A percentile compares a stretch with the other conserved stretches of the same genome.
Evolutionary conservation across 1,140 invertebrate species (phyloP).

Genomic region (Armadillidium nasatum): DNA sequence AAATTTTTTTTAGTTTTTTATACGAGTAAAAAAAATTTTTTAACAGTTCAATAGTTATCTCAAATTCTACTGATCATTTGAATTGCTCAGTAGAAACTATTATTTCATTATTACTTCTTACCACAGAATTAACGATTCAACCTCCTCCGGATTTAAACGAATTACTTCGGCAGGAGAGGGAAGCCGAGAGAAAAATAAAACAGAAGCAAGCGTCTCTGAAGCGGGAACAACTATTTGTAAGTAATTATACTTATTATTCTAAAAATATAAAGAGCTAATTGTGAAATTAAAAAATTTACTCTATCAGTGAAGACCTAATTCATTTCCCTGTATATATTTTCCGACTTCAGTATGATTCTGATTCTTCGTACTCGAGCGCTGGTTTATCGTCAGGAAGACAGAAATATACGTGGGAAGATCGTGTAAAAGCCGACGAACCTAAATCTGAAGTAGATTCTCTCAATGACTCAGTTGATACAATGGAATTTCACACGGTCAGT

Average conservation of each 20-base stretch:
- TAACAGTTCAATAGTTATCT: too few species aligned
- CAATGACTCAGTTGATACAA: conserved; percentile 20
- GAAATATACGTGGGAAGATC: conserved; percentile 27
- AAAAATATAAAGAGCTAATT: too few species aligned
- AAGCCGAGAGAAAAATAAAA: background rate
- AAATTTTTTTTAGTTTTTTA: too few species aligned
- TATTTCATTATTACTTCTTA: background rate
- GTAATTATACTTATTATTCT: background rate
- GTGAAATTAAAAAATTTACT: too few species aligned
- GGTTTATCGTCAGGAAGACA: background rate
- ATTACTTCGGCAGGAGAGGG: conserved; percentile 5
- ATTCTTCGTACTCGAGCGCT: too few species aligned
- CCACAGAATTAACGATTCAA: background rate
- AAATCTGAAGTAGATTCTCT: conserved; percentile 1
- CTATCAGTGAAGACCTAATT: too few species aligned
- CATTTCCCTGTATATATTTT: too few species aligned
- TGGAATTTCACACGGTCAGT: conserved; percentile 25
- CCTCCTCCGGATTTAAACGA: background rate
- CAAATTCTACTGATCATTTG: too few species aligned
- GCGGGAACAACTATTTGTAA: background rate
- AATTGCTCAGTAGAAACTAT: too few species aligned
- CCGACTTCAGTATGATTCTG: too few species aligned
- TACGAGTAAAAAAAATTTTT: too few species aligned
- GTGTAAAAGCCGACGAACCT: conserved; percentile 18
- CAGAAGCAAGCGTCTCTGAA: background rate